phyloP scores from a whole-genome alignment of 2,888 invertebrate genomes.

The Girardia tigrina region DNA sequence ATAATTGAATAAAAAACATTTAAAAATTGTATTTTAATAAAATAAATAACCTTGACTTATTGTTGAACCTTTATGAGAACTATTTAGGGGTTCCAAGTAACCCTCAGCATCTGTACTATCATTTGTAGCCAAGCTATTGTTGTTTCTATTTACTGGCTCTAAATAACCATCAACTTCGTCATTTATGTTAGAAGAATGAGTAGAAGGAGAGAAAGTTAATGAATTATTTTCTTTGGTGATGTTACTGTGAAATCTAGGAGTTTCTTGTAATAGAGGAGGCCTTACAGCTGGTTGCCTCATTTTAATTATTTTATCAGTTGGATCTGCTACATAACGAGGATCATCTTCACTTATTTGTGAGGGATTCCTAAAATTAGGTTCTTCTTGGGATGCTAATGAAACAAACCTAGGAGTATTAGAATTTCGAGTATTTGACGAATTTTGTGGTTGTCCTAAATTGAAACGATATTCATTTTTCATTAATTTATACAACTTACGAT shows the following conservation, averaged over 20 bases:
- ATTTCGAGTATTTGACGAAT: neutral
- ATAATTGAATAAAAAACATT: too few relatives aligned
- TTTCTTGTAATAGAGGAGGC: neutral
- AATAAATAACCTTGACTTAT: constrained; percentile 17
- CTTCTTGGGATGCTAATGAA: constrained; percentile 15
- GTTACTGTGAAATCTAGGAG: constrained; percentile 12
- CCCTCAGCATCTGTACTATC: neutral
- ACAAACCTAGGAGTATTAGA: neutral
- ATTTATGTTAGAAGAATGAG: neutral
- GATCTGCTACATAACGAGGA: constrained; percentile 7
- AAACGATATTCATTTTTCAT: neutral
- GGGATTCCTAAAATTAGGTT: neutral
- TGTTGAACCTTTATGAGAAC: neutral
- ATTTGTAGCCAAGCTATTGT: neutral
- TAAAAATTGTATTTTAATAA: too few relatives aligned
- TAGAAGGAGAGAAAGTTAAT: neutral
- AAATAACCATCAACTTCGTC: neutral
- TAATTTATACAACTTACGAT: neutral
- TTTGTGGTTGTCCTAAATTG: constrained; percentile 8
- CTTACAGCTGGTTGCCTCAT: neutral
- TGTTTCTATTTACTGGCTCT: neutral
- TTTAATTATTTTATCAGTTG: neutral
- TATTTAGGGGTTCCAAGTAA: constrained; percentile 9
- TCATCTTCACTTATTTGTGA: neutral
- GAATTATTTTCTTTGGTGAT: constrained; percentile 2